Base-by-base conservation (phyloP, 1,140 invertebrate species). In the Papilio polyxenes region DNA sequence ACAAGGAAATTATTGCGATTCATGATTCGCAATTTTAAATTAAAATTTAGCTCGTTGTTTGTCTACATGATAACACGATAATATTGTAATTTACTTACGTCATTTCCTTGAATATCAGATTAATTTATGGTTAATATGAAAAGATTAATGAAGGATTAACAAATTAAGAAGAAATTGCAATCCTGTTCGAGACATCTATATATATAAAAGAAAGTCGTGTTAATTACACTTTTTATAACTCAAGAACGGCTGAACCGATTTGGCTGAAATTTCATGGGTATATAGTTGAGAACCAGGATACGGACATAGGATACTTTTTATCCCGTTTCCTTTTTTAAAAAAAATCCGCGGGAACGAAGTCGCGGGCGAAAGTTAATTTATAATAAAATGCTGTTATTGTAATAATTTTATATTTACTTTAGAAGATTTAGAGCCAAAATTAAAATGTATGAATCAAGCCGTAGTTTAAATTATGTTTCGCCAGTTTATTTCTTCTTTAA, bases 61-160 rank as follows among this genome's bases (percentile, higher is more conserved):
- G n/a, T 59, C n/a, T 20, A n/a, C n/a, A 59, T 20, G 56, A 59
- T 59, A 59, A 51, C 11, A 82, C 44, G 74, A 83, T 53, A 40
- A 9, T 49, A 51, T 76, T 80, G 5, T 76, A 48, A 65, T 17
- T 72, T 17, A 8, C 44, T 9, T 17, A 44, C 11, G 51, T 72
- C 15, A n/a, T 37, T 20, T 59, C 17, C 37, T 40, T 37, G 17
- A 59, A 31, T 23, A 75, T 49, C 37, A 81, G n/a, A 37, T 75
- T n/a, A 78, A 62, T 48, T 77, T 20, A 20, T 7, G 15, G 15
- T 53, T 53, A 53, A 53, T 17, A 53, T 53, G 51, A 53, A 53
- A 6, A 17, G n/a, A 59, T 59, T 59, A 59, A 59, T 7, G 7
- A 20, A 20, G n/a, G 9, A 59, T 59, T 59, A 59, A 59, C 0